Conservation (phyloP, 2,888 invertebrate genomes). For the Athalia rosae region DNA sequence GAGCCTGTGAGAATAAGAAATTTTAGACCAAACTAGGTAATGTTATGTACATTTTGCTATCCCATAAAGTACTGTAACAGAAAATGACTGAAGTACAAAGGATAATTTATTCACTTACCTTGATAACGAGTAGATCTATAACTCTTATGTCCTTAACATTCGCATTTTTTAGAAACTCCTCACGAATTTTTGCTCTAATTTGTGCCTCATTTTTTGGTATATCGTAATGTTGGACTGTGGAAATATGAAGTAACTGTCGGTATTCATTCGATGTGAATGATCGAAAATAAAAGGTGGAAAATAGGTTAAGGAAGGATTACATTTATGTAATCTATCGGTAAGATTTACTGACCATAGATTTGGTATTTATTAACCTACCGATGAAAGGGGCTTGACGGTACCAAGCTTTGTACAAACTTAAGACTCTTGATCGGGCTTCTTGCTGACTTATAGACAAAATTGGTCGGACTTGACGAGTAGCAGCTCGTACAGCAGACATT, state of each 20-base stretch:
- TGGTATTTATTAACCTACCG: slow-evolving; percentile 78
- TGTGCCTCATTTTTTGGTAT: slow-evolving; percentile 84
- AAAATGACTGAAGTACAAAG: background rate
- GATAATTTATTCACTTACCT: slow-evolving; percentile 77
- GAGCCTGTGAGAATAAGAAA: slow-evolving; percentile 80
- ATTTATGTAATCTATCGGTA: slow-evolving; percentile 25
- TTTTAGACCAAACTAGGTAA: slow-evolving; percentile 21
- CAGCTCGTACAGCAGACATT: slow-evolving; percentile 75
- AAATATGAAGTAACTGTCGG: slow-evolving; percentile 59
- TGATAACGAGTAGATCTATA: slow-evolving; percentile 93
- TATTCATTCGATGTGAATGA: too few relatives aligned
- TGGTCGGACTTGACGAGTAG: slow-evolving; percentile 85
- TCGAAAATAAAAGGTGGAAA: background rate
- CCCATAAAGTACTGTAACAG: background rate
- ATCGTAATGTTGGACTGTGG: slow-evolving; percentile 87
- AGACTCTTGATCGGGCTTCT: slow-evolving; percentile 88
- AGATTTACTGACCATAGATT: background rate
- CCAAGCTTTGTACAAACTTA: slow-evolving; percentile 95
- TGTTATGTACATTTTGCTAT: background rate
- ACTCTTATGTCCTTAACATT: slow-evolving; percentile 89
- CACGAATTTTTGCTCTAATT: slow-evolving; percentile 83
- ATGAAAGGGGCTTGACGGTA: slow-evolving; percentile 93
- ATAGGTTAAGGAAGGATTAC: slow-evolving; percentile 58
- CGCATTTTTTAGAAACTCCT: slow-evolving; percentile 85
- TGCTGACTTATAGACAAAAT: slow-evolving; percentile 85